These are phyloP conservation scores for Pagetopsis macropterus DNA, from an alignment of 2,797 vertebrate species.

Conservation along the genomic window DNA sequence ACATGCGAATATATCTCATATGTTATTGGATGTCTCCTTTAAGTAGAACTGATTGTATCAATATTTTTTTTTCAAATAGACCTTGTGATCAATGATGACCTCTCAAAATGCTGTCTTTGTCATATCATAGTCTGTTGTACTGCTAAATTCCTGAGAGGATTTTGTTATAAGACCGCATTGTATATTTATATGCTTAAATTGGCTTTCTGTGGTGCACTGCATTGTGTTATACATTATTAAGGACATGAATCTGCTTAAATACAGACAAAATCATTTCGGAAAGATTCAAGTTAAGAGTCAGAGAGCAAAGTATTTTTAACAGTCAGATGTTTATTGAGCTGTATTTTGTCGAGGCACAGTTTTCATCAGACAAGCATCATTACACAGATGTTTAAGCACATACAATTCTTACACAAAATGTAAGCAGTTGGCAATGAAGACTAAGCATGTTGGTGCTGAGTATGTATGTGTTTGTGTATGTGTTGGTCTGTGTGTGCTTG, in stretches of 20 bases:
- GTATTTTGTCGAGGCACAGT: constrained; percentile 71
- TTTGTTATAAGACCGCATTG: not conserved
- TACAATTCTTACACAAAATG: constrained; percentile 60
- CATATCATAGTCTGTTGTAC: not conserved
- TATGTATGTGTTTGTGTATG: constrained; percentile 50
- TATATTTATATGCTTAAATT: not conserved
- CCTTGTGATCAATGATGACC: constrained; percentile 56
- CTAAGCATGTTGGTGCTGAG: constrained; percentile 46
- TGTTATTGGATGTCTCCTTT: constrained; percentile 28
- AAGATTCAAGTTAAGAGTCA: constrained; percentile 30
- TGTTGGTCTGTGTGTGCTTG: constrained; percentile 57
- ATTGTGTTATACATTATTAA: not conserved
- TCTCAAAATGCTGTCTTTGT: constrained; percentile 18
- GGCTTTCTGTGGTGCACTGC: not conserved
- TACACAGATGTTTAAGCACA: constrained; percentile 68
- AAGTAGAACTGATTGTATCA: constrained; percentile 51
- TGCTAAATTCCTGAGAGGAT: not conserved
- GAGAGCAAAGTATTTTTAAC: constrained; percentile 68
- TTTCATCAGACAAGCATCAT: constrained; percentile 71
- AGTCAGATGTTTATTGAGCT: constrained; percentile 82
- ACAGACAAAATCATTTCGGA: not conserved
- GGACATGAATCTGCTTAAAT: not conserved
- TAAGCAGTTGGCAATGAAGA: constrained; percentile 49
- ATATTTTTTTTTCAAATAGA: constrained; percentile 35
- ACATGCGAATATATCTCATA: constrained; percentile 35